Conservation (phyloP, 2,113 vertebrate genomes). For the Otocyon megalotis region DNA sequence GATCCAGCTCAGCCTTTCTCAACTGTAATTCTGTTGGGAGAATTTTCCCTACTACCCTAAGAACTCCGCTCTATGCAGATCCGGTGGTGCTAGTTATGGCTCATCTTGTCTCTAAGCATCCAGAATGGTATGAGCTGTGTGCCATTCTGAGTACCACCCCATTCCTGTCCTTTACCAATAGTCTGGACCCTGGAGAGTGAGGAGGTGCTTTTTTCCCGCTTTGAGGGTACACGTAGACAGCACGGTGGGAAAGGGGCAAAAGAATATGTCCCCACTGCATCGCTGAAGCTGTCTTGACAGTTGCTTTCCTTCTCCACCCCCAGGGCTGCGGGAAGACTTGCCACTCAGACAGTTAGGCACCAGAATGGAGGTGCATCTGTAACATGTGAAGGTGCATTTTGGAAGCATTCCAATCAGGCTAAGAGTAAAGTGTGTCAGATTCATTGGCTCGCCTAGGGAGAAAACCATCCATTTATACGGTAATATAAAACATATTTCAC, state of each 20-base stretch:
- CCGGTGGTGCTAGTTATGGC: not conserved
- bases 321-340: not conserved
- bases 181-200: not conserved
- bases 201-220: not conserved
- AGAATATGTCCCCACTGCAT: not conserved
- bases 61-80: not conserved
- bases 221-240: not conserved
- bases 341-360: conserved; percentile 49
- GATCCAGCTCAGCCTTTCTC: not conserved
- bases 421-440: not conserved
- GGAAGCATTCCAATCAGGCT: conserved; percentile 18
- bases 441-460: not conserved
- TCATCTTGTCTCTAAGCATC: not conserved
- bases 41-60: not conserved
- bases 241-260: not conserved
- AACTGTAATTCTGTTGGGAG: not conserved
- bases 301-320: not conserved
- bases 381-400: not conserved
- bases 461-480: conserved; percentile 41
- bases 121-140: not conserved
- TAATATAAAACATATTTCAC: not conserved
- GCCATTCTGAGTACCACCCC: not conserved
- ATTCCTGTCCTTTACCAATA: not conserved
- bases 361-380: not conserved
- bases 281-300: not conserved